A percentile compares a stretch with the other conserved stretches of the same genome.
phyloP scores from a whole-genome alignment of 1,140 invertebrate genomes.

The Agrypnia vestita region DNA sequence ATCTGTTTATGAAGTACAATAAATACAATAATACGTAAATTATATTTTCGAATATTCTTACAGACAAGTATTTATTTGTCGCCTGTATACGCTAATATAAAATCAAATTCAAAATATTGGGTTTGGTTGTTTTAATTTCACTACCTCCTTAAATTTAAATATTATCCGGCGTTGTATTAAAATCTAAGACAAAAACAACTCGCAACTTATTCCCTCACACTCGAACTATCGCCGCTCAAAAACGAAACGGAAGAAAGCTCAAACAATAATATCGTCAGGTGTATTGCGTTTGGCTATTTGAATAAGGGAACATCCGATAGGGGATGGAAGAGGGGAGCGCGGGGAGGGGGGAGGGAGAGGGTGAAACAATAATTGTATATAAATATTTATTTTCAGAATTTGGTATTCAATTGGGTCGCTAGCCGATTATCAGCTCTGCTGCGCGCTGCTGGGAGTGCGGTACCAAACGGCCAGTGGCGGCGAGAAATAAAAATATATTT shows the following conservation, averaged over 20 bases:
- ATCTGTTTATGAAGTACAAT: too few species aligned
- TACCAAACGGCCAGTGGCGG: slow-evolving; percentile 1
- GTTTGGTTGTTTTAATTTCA: too few species aligned
- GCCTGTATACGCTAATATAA: too few species aligned
- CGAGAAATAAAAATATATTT: too few species aligned
- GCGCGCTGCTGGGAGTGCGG: slow-evolving; percentile 23
- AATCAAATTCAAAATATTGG: too few species aligned
- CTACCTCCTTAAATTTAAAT: too few species aligned
- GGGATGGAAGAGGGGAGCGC: not conserved
- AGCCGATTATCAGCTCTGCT: slow-evolving; percentile 51
- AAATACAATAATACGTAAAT: too few species aligned
- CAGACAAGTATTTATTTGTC: too few species aligned
- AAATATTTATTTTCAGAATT: slow-evolving; percentile 61
- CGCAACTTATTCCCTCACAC: not conserved
- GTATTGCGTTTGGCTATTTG: slow-evolving; percentile 18
- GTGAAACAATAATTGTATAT: slow-evolving; percentile 58
- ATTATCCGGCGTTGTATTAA: too few species aligned
- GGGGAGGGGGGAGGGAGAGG: not conserved
- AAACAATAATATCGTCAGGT: slow-evolving; percentile 17
- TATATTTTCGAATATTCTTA: too few species aligned
- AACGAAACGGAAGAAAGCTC: not conserved
- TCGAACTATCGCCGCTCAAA: too few species aligned
- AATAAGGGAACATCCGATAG: slow-evolving; percentile 20
- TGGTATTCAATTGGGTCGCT: slow-evolving; percentile 60
- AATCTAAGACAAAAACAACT: too few species aligned